phyloP scores from a whole-genome alignment of 2,888 invertebrate species.

The Mechanitis messenoides region DNA sequence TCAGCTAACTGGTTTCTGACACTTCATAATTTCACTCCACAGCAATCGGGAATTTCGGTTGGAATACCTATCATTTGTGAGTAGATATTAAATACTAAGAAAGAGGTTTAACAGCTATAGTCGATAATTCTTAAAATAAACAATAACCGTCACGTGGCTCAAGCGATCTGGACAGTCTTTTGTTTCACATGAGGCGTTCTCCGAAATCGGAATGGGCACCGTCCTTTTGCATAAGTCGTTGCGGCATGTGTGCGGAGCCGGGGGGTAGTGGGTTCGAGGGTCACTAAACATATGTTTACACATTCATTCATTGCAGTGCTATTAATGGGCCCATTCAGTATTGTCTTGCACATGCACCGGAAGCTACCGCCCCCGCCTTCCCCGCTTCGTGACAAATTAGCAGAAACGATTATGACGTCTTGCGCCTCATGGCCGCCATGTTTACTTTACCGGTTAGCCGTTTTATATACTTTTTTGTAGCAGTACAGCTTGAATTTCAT shows the following conservation, averaged over 20 bases:
- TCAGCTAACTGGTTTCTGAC: too few species aligned
- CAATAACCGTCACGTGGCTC: neutral
- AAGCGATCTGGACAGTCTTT: conserved; percentile 13
- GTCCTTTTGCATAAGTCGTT: conserved; percentile 62
- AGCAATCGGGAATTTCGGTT: too few species aligned
- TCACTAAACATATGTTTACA: conserved; percentile 63
- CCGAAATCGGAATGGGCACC: conserved; percentile 66
- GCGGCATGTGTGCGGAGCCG: conserved; percentile 50
- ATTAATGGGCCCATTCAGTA: conserved; percentile 72
- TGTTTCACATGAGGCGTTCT: conserved; percentile 50
- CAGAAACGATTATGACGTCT: conserved; percentile 52
- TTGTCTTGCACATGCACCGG: conserved; percentile 75
- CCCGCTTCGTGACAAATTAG: conserved; percentile 54
- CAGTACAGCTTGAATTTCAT: conserved; percentile 14
- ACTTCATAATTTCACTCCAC: too few species aligned
- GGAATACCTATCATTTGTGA: too few species aligned
- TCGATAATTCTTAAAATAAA: too few species aligned
- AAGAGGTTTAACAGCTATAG: too few species aligned
- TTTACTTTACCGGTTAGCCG: conserved; percentile 27
- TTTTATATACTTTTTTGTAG: conserved; percentile 20
- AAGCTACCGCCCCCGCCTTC: conserved; percentile 42
- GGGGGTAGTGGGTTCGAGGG: conserved; percentile 47
- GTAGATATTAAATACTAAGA: too few species aligned
- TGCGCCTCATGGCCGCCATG: conserved; percentile 20
- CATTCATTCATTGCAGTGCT: conserved; percentile 67